Evolutionary conservation across 1,140 invertebrate genomes (phyloP), one percentile per base, ranked within the genome.

Genomic region (Pseudobourletiella spinata): DNA sequence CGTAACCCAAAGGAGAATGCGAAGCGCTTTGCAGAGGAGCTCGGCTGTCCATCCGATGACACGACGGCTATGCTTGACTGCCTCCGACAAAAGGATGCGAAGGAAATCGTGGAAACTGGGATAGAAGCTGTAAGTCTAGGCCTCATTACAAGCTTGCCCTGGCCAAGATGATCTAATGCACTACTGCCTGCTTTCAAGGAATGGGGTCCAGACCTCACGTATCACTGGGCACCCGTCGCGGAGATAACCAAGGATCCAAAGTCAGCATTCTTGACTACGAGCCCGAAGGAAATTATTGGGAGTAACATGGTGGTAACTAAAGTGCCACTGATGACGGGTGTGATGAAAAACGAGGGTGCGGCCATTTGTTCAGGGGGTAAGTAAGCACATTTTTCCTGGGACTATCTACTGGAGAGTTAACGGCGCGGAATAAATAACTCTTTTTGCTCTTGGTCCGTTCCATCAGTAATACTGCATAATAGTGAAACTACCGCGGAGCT

Each of bases 141-240:
- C n/a, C n/a, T n/a, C n/a, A n/a, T n/a, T n/a, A n/a, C n/a, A n/a
- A n/a, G n/a, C n/a, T n/a, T n/a, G n/a, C n/a, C n/a, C n/a, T n/a
- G n/a, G n/a, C n/a, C n/a, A n/a, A n/a, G n/a, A n/a, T n/a, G n/a
- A n/a, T n/a, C n/a, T n/a, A n/a, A n/a, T n/a, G n/a, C n/a, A n/a
- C n/a, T n/a, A n/a, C n/a, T n/a, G n/a, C n/a, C n/a, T n/a, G n/a
- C n/a, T n/a, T n/a, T n/a, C n/a, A n/a, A 39, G 35, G n/a, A 39
- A 39, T 39, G 35, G 35, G 35, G 35, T 39, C 35, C 35, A 11
- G n/a, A 11, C 35, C 35, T n/a, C n/a, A n/a, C 11, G 35, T 39
- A 39, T n/a, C 35, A 39, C 35, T 39, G 86, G 35, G 35, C 78
- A 28, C 80, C 79, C 1, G 76, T 84, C 16, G 86, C 87, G 74